These are phyloP conservation scores for Phalera bucephala DNA, from an alignment of 2,888 invertebrate species.

Conservation along the genomic window DNA sequence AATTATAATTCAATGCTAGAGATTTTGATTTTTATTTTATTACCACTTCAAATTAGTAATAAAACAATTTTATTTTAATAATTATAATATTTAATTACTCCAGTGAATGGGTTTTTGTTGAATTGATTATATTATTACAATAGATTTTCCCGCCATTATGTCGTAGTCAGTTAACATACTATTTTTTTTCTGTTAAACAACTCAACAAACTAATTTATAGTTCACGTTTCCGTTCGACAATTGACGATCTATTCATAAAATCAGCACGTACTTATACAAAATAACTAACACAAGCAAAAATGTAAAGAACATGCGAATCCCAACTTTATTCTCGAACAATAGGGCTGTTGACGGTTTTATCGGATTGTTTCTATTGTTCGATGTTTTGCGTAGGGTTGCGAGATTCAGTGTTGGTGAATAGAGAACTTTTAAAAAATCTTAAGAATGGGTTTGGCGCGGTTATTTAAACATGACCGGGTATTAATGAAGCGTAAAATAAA, in stretches of 20 bases:
- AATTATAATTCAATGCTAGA: too few species aligned
- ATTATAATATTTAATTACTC: too few species aligned
- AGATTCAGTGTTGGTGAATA: conserved; percentile 4
- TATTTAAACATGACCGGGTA: background rate
- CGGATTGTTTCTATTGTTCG: background rate
- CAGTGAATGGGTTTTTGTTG: too few species aligned
- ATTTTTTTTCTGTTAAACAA: conserved; percentile 14
- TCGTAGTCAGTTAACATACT: background rate
- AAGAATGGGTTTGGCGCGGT: background rate
- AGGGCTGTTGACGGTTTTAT: background rate
- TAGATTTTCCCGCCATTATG: background rate
- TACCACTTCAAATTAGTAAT: too few species aligned
- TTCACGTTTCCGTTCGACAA: conserved; percentile 53
- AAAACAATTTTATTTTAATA: too few species aligned
- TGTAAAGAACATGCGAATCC: conserved; percentile 1
- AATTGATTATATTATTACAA: background rate
- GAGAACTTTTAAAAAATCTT: background rate
- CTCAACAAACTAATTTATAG: conserved; percentile 41
- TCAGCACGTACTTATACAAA: conserved; percentile 35
- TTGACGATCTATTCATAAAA: conserved; percentile 60
- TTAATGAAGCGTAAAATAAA: background rate
- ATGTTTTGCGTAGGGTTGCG: conserved; percentile 14
- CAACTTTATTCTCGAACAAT: conserved; percentile 12
- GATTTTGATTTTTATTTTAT: too few species aligned
- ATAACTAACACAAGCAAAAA: background rate